Conservation (phyloP, 1,140 invertebrate species). For the Calycopis cecrops region DNA sequence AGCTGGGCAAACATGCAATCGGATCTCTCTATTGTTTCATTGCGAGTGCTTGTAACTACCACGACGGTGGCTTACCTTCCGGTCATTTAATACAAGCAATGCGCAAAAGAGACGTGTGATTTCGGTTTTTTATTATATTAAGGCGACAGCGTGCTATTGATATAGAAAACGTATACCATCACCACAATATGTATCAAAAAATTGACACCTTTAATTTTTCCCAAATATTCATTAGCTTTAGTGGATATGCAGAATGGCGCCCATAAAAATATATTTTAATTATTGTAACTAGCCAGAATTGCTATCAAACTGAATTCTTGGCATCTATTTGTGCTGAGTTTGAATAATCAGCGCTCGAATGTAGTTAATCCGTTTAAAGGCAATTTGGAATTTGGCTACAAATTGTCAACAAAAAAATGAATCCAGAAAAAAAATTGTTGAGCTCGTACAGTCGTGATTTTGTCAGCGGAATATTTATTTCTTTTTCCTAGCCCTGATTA, state of each 20-base stretch:
- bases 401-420: background rate
- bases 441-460: background rate
- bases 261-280: slow-evolving; percentile 6
- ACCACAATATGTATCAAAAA: too few relatives aligned
- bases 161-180: too few relatives aligned
- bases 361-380: slow-evolving; percentile 1
- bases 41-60: too few relatives aligned
- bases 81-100: too few relatives aligned
- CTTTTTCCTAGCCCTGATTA: background rate
- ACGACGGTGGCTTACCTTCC: too few relatives aligned
- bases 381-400: slow-evolving; percentile 5
- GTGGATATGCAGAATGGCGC: background rate
- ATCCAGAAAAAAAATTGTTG: background rate
- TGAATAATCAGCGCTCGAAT: slow-evolving; percentile 9
- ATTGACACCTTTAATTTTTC: too few relatives aligned
- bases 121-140: too few relatives aligned
- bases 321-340: slow-evolving; percentile 10
- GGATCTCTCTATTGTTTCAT: too few relatives aligned
- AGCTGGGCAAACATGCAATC: too few relatives aligned
- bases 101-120: too few relatives aligned
- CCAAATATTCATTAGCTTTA: too few relatives aligned
- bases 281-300: slow-evolving; percentile 1
- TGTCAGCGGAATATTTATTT: background rate
- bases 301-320: slow-evolving; percentile 1
- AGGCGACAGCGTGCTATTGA: too few relatives aligned